Evolutionary conservation across 2,888 invertebrate genomes (phyloP), one percentile per base, ranked within the genome.

Genomic region (Torymus tubicola): DNA sequence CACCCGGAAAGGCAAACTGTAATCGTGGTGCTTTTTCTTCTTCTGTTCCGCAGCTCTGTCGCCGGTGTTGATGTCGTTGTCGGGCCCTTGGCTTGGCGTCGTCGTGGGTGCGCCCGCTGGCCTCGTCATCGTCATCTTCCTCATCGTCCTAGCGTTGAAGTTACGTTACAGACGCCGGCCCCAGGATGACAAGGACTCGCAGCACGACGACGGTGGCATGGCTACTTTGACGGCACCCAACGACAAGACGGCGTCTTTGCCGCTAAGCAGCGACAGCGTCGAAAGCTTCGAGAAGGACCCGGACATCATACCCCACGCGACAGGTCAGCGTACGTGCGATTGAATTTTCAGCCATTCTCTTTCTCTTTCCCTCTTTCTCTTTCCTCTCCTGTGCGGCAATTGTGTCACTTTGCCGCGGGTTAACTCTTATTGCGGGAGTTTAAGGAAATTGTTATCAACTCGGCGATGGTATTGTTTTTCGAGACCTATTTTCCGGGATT

Each of bases 211-310:
- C 84, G 88, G 89, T 14, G 89, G 89, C 55, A 88, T 88, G 89
- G 87, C 89, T 61, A 88, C 88, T 71, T 87, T 88, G 55, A 88
- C 88, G 31, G 87, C 88, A 64, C 87, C 88, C 73, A 86, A 83
- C 76, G 89, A 89, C 86, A 89, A 90, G 84, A 88, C 89, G 64
- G 87, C 89, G 69, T 87, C 87, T 74, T 82, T 89, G 77, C 90
- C 90, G 53, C 84, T 88, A 74, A 89, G 85, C 81, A 85, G 89
- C 75, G 89, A 88, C 83, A 89, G 89, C 85, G 88, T 89, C 83
- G 90, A 90, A 84, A 89, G 89, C 85, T 90, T 90, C 83, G 89
- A 90, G 83, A 90, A 90, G 87, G 88, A 90, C 84, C 90, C 90
- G 11, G 90, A 90, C 82, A 90, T 90, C 84, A 90, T 90, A 83